Evolutionary conservation across 2,888 invertebrate species (phyloP), one percentile per base, ranked within the genome.

Genomic region (Gibbula magus): DNA sequence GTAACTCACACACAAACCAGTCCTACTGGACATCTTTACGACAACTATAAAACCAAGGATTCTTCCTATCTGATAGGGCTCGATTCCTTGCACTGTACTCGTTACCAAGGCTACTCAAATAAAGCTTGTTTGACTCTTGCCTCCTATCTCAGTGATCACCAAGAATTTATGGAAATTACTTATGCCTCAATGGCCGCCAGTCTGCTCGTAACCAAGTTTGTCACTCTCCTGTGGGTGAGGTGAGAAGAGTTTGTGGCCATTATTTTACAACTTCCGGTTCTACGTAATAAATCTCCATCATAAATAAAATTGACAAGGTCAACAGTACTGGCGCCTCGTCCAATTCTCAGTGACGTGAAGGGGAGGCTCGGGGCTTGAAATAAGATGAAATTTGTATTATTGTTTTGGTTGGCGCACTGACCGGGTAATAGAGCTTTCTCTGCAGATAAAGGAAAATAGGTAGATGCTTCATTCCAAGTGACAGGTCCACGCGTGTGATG

Each of bases 361-460:
- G 29, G 75, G 54, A 73, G 20, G 51, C 54, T 61, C 22, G 74
- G 45, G 81, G 51, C 61, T 25, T 20, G 53, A 45, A 79, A 45
- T 56, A 74, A 75, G 81, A 83, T 83, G 83, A 83, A 81, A 80
- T 83, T 81, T 81, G 83, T 81, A 80, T 82, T 80, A 80, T 77
- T 76, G 80, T 74, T 75, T 54, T 70, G 54, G 25, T 66, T 54
- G 25, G 54, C 35, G 51, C 74, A 79, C 74, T 67, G 29, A 53
- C 29, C 70, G 39, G 77, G 81, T 79, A 77, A 82, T 80, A 78
- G 78, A 78, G 22, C 75, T 78, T 70, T 78, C 78, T 78, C 29
- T 25, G 13, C 45, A 56, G 78, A 78, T 56, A 73, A 73, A 73
- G 73, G 32, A 39, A 25, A 77, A 51, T 56, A 56, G 35, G 70